Conservation (phyloP, 2,797 vertebrate genomes). For the Scleropages formosus region DNA sequence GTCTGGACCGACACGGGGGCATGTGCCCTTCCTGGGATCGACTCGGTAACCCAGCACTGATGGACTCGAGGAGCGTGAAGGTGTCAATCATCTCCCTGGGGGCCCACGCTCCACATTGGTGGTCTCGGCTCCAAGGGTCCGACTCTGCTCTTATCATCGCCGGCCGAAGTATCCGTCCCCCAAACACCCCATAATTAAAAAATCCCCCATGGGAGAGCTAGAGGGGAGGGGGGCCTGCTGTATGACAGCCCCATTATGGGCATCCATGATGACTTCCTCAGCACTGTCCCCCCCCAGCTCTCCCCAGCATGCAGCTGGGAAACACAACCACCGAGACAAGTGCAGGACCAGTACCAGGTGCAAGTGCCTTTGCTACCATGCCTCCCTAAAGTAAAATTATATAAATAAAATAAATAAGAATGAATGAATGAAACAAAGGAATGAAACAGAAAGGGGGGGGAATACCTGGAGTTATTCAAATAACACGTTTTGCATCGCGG, state of each 20-base stretch:
- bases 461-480: too few relatives aligned
- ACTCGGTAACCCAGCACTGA: background rate
- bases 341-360: too few relatives aligned
- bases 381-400: too few relatives aligned
- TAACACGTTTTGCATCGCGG: too few relatives aligned
- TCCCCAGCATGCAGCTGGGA: background rate
- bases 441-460: too few relatives aligned
- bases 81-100: too few relatives aligned
- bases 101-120: background rate
- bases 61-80: too few relatives aligned
- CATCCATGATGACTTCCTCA: background rate
- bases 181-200: constrained; percentile 9
- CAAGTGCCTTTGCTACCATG: too few relatives aligned
- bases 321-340: too few relatives aligned
- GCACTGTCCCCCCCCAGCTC: background rate
- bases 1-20: background rate
- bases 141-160: constrained; percentile 2
- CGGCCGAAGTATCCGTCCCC: background rate
- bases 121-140: background rate
- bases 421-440: too few relatives aligned
- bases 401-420: too few relatives aligned
- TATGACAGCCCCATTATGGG: background rate
- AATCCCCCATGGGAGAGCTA: background rate
- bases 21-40: background rate
- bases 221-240: background rate